Evolutionary conservation across 2,797 vertebrate genomes (phyloP), one percentile per base, ranked within the genome.

Genomic region (Spatula versicolor): DNA sequence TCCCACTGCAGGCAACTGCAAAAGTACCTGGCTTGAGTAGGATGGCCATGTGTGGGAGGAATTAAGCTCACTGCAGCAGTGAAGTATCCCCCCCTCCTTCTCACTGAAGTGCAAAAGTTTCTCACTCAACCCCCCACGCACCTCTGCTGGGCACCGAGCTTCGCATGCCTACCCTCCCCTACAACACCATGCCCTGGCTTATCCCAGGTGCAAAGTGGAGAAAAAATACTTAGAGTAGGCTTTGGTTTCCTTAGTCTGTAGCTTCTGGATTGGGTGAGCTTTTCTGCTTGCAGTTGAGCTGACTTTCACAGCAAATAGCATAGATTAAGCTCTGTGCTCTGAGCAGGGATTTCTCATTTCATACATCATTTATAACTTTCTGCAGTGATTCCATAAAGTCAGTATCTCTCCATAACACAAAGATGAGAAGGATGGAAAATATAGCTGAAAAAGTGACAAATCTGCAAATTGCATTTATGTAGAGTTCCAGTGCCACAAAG

Each of bases 301-400:
- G 90, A 93, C 84, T 95, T 92, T 79, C 86, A 79, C 59, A 95
- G 93, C 94, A 96, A 96, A 96, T 90, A 94, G 88, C 90, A 91
- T 78, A 96, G 94, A 96, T 95, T 95, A 95, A 90, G 85, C 86
- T 91, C 94, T 93, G 82, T 76, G 86, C 92, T 92, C 96, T 68
- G 86, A 96, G 94, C 93, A 94, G 87, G 82, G 93, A 95, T 96
- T 96, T 97, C 93, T 97, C 94, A 95, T 97, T 97, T 97, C 96
- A 96, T 96, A 96, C 96, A 97, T 96, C 96, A 96, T 97, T 97
- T 97, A 97, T 96, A 95, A 95, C 86, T 95, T 96, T 96, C 96
- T 95, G 96, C 95, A 93, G 83, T 74, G 69, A 93, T 92, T 97
- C 88, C 92, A 95, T 74, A 94, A 95, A 96, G 92, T 96, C 95